Evolutionary conservation across 1,140 invertebrate species (phyloP).

Genomic region (Heliconius eleuchia): DNA sequence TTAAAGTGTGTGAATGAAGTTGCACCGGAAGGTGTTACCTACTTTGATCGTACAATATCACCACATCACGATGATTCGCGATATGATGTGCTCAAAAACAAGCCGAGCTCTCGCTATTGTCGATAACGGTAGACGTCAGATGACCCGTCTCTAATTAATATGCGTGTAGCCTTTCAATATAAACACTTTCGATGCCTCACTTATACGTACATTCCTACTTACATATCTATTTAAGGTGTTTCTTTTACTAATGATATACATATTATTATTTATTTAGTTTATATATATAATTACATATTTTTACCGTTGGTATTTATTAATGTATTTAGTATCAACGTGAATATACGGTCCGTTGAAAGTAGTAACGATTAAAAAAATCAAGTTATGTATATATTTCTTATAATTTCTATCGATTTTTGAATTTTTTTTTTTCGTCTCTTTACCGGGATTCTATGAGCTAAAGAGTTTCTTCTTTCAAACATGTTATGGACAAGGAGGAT

Average conservation of each 20-base stretch:
- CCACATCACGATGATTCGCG: conserved; percentile 54
- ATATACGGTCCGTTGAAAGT: too few species aligned
- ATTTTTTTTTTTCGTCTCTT: too few species aligned
- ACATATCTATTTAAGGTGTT: background rate
- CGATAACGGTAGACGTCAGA: conserved; percentile 57
- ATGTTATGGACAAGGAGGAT: too few species aligned
- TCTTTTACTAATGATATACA: background rate
- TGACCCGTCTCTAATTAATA: conserved; percentile 51
- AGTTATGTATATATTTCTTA: too few species aligned
- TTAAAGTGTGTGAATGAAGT: conserved; percentile 32
- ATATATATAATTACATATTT: too few species aligned
- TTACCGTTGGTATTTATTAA: too few species aligned
- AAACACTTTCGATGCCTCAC: conserved; percentile 38
- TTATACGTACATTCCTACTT: background rate
- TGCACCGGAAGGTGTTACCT: conserved; percentile 44
- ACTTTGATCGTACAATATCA: conserved; percentile 44
- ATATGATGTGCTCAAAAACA: conserved; percentile 55
- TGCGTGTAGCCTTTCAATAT: conserved; percentile 26
- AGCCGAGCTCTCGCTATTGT: conserved; percentile 52
- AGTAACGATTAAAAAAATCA: too few species aligned
- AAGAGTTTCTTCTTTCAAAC: too few species aligned
- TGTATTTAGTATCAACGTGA: too few species aligned
- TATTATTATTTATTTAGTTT: background rate
- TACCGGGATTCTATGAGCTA: too few species aligned
- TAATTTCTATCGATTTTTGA: too few species aligned